These are phyloP conservation scores for Malachius bipustulatus DNA, from an alignment of 2,888 invertebrate species.

Conservation along the genomic window DNA sequence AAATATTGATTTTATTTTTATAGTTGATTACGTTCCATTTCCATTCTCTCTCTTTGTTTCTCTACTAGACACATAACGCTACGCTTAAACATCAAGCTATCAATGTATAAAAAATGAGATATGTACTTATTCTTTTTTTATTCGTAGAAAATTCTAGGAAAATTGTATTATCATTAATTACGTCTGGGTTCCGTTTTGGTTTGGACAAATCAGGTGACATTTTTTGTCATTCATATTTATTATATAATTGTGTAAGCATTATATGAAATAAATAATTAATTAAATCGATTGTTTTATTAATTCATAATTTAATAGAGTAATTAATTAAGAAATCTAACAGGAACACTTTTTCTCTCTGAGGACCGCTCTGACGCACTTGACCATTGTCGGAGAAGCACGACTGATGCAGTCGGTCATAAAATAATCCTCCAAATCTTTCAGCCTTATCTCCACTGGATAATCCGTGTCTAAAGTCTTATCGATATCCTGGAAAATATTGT, in stretches of 20 bases:
- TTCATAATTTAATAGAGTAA: no score
- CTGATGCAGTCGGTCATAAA: no score
- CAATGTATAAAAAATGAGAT: constrained; percentile 31
- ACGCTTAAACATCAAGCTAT: constrained; percentile 33
- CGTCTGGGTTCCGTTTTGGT: constrained; percentile 20
- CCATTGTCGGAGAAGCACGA: no score
- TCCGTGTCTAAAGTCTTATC: constrained; percentile 27
- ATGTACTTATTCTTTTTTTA: constrained; percentile 14
- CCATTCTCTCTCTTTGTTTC: constrained; percentile 17
- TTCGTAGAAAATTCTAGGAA: background rate
- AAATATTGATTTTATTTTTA: constrained; percentile 29
- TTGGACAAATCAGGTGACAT: constrained; percentile 18
- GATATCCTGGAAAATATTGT: constrained; percentile 33
- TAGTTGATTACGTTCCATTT: constrained; percentile 22
- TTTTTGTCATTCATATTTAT: constrained; percentile 23
- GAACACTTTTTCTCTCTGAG: no score
- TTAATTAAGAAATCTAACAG: no score
- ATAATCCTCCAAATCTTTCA: no score
- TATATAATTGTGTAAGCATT: constrained; percentile 35
- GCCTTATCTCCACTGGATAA: no score
- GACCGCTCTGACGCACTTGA: no score
- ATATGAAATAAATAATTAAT: constrained; percentile 26
- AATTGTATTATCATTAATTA: constrained; percentile 12
- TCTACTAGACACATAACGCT: constrained; percentile 27
- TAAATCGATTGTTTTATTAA: background rate